Percentiles rank a stretch among this genome's conserved stretches.
Conservation (phyloP, 2,888 invertebrate species). For the Sialis fuliginosa region DNA sequence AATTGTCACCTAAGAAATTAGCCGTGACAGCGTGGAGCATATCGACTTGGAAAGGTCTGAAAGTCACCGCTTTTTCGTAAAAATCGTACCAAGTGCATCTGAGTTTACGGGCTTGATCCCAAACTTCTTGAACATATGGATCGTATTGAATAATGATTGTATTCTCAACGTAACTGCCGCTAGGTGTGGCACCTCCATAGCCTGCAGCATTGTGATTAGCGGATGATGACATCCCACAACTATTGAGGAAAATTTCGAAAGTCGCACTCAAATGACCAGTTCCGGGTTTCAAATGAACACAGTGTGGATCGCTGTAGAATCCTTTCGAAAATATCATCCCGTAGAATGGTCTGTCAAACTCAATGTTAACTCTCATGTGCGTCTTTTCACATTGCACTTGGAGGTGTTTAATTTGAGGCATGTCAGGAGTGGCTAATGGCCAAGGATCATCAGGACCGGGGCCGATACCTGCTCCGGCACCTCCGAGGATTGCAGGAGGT, state of each 20-base stretch:
- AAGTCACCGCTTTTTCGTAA: slow-evolving; percentile 88
- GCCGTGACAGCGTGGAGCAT: slow-evolving; percentile 91
- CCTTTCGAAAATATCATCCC: slow-evolving; percentile 94
- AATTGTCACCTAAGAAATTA: slow-evolving; percentile 86
- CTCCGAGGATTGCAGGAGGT: slow-evolving; percentile 19
- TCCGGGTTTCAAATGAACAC: slow-evolving; percentile 80
- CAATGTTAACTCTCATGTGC: slow-evolving; percentile 87
- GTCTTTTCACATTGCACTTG: slow-evolving; percentile 93
- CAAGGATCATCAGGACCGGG: slow-evolving; percentile 61
- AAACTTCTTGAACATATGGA: slow-evolving; percentile 86
- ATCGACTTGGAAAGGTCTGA: slow-evolving; percentile 89
- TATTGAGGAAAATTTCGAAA: slow-evolving; percentile 83
- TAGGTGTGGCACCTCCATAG: slow-evolving; percentile 76
- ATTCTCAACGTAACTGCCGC: slow-evolving; percentile 86
- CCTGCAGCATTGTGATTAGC: slow-evolving; percentile 71
- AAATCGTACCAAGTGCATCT: slow-evolving; percentile 94
- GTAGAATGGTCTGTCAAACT: slow-evolving; percentile 87
- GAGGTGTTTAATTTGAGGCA: slow-evolving; percentile 82
- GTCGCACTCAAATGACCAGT: slow-evolving; percentile 82
- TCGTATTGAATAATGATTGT: slow-evolving; percentile 91
- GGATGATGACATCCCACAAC: slow-evolving; percentile 88
- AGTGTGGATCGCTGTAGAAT: slow-evolving; percentile 79
- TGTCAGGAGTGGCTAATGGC: slow-evolving; percentile 76
- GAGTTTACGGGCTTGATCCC: slow-evolving; percentile 86
- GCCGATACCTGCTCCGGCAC: slow-evolving; percentile 23